Evolutionary conservation across 2,797 vertebrate species (phyloP).

Genomic region (Epinephelus malabaricus): DNA sequence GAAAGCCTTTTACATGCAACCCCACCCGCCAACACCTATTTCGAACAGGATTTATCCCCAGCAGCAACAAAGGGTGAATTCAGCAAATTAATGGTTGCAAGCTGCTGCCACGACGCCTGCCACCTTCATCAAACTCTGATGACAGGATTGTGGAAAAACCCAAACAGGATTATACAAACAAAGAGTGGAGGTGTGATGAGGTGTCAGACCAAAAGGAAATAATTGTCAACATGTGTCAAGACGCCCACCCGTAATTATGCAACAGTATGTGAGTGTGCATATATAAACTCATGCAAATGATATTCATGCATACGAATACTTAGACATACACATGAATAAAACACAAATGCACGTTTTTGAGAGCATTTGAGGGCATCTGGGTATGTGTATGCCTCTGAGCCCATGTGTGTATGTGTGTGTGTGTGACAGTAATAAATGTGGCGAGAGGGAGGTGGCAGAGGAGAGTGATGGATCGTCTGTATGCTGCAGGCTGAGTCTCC

Average conservation of each 20-base stretch:
- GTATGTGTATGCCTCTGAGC: slow-evolving; percentile 20
- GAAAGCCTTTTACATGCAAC: slow-evolving; percentile 33
- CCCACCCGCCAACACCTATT: slow-evolving; percentile 35
- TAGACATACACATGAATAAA: slow-evolving; percentile 20
- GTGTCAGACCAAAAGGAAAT: slow-evolving; percentile 66
- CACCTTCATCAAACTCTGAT: slow-evolving; percentile 72
- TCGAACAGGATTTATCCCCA: slow-evolving; percentile 13
- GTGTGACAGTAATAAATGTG: slow-evolving; percentile 67
- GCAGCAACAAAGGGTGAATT: slow-evolving; percentile 48
- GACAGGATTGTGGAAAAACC: slow-evolving; percentile 58
- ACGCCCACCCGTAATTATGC: slow-evolving; percentile 58
- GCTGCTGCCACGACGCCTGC: slow-evolving; percentile 48
- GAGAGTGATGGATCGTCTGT: slow-evolving; percentile 77
- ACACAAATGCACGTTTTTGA: slow-evolving; percentile 13
- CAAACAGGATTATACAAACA: slow-evolving; percentile 74
- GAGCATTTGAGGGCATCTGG: slow-evolving; percentile 42
- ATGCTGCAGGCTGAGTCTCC: slow-evolving; percentile 71
- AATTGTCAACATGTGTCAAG: slow-evolving; percentile 73
- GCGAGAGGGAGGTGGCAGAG: slow-evolving; percentile 65
- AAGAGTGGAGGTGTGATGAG: slow-evolving; percentile 75
- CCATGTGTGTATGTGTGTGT: slow-evolving; percentile 18
- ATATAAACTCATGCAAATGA: slow-evolving; percentile 38
- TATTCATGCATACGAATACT: slow-evolving; percentile 34
- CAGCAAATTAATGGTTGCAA: slow-evolving; percentile 67
- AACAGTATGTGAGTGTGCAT: slow-evolving; percentile 13